Conservation (phyloP, 2,888 invertebrate species). For the Orthonychiurus folsomi region DNA sequence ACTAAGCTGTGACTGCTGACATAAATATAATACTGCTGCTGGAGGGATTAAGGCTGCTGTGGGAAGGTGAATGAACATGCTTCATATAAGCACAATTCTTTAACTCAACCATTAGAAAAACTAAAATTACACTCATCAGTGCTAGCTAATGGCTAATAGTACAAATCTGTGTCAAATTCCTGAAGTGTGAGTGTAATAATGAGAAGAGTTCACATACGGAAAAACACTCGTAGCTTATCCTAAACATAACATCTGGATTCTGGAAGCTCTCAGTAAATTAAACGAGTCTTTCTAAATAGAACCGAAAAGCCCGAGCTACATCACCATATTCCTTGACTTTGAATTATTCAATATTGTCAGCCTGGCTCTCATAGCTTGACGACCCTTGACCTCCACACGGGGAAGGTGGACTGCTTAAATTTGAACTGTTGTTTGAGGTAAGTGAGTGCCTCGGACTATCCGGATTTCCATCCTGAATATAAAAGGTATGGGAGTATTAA, state of each 20-base stretch:
- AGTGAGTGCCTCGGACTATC: slow-evolving; percentile 61
- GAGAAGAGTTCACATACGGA: too few relatives aligned
- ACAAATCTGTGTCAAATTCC: too few relatives aligned
- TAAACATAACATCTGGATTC: background rate
- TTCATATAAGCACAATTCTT: too few relatives aligned
- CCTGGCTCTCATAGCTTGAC: slow-evolving; percentile 55
- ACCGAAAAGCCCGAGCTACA: background rate
- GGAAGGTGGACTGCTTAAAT: slow-evolving; percentile 62
- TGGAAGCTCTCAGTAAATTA: slow-evolving; percentile 1
- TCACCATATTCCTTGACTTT: background rate
- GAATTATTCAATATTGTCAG: slow-evolving; percentile 30
- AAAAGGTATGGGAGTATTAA: slow-evolving; percentile 1
- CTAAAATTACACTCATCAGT: too few relatives aligned
- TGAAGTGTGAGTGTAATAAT: too few relatives aligned
- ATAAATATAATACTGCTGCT: too few relatives aligned
- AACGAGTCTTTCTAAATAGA: background rate
- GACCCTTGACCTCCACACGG: slow-evolving; percentile 57
- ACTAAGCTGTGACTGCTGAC: too few relatives aligned
- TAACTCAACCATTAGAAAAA: too few relatives aligned
- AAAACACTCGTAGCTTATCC: too few relatives aligned
- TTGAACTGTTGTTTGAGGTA: slow-evolving; percentile 65
- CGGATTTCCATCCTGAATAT: slow-evolving; percentile 45
- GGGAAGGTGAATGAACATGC: too few relatives aligned
- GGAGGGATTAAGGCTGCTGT: too few relatives aligned
- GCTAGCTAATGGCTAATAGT: too few relatives aligned